Evolutionary conservation across 1,140 invertebrate species (phyloP).

Genomic region (Harpegnathos saltator): DNA sequence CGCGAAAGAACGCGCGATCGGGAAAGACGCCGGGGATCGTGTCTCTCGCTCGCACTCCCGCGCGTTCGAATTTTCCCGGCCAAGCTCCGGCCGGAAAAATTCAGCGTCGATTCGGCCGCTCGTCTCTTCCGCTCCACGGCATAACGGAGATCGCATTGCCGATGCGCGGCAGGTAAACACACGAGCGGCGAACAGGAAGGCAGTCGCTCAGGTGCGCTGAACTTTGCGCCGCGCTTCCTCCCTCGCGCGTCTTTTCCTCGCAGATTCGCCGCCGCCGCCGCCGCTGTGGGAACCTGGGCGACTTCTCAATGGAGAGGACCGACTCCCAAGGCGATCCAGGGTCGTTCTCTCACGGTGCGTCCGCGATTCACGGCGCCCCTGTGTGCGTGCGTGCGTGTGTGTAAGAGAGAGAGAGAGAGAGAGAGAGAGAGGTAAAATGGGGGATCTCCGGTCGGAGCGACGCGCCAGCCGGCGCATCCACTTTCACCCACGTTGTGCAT

Average conservation of each 20-base stretch:
- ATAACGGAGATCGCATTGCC: conserved; percentile 17
- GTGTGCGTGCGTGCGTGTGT: no score
- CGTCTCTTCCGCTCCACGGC: background rate
- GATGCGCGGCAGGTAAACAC: conserved; percentile 7
- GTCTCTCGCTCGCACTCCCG: no score
- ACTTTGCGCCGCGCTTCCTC: conserved; percentile 53
- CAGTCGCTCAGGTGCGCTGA: conserved; percentile 59
- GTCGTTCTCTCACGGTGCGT: conserved; percentile 73
- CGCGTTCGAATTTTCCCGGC: no score
- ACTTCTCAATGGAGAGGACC: conserved; percentile 59
- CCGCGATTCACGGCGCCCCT: background rate
- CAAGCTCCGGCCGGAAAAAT: no score
- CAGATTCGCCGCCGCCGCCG: conserved; percentile 43
- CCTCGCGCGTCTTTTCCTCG: conserved; percentile 34
- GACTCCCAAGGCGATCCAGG: conserved; percentile 71
- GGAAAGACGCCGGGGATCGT: no score
- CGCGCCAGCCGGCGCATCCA: conserved; percentile 25
- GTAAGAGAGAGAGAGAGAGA: no score
- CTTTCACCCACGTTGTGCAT: conserved; percentile 61
- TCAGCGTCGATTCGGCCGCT: no score
- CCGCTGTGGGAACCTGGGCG: conserved; percentile 44
- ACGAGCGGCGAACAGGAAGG: conserved; percentile 26
- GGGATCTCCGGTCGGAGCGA: background rate
- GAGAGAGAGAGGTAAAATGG: conserved; percentile 44
- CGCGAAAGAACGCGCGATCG: no score